Evolutionary conservation across 2,797 vertebrate species (phyloP).

Genomic region (Potorous gilbertii): DNA sequence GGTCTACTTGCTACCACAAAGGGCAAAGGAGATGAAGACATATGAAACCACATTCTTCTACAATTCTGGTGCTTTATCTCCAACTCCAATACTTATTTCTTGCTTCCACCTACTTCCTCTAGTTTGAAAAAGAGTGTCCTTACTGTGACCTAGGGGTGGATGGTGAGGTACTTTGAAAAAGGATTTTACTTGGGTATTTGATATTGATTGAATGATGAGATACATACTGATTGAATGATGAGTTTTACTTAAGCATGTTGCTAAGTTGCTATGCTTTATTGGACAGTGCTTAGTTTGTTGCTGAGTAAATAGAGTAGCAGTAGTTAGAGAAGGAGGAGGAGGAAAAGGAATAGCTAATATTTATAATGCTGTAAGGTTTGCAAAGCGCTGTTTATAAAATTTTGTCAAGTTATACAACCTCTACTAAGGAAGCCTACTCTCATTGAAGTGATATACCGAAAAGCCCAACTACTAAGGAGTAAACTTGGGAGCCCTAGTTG

Average conservation of each 20-base stretch:
- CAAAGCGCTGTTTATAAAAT: neutral
- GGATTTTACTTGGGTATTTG: too few species aligned
- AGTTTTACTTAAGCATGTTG: too few species aligned
- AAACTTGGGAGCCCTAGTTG: neutral
- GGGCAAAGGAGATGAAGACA: neutral
- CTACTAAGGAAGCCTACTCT: neutral
- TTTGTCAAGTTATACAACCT: neutral
- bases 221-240: too few species aligned
- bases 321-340: neutral
- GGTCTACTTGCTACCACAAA: neutral
- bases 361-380: neutral
- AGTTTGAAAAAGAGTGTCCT: neutral
- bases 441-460: neutral
- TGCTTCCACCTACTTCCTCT: neutral
- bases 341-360: neutral
- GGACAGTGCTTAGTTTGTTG: too few species aligned
- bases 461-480: neutral
- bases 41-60: constrained; percentile 2
- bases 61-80: neutral
- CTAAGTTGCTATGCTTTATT: too few species aligned
- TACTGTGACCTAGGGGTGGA: too few species aligned
- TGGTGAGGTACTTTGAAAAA: too few species aligned
- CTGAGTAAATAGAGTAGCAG: neutral
- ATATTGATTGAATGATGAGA: too few species aligned
- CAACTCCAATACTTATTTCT: constrained; percentile 28